A percentile compares a stretch with the other conserved stretches of the same genome.
Evolutionary conservation across 2,888 invertebrate genomes (phyloP).

Genomic region (Caenorhabditis sp.): DNA sequence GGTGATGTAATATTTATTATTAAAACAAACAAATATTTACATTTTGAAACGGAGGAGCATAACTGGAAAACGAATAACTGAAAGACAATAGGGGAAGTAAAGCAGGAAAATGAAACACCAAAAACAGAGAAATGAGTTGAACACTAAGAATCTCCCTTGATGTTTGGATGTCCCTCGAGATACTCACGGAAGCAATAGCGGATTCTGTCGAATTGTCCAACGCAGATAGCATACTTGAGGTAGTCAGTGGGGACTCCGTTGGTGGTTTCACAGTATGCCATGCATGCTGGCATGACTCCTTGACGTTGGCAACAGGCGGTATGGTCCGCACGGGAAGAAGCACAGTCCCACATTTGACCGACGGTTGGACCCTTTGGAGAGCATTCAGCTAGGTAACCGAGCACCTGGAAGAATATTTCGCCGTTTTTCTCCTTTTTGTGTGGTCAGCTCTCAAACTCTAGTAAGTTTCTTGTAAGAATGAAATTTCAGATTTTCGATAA

Average conservation of each 20-base stretch:
- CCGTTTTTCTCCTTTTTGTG: not conserved
- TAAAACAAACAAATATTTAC: slow-evolving; percentile 12
- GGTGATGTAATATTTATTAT: slow-evolving; percentile 40
- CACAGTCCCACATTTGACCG: slow-evolving; percentile 83
- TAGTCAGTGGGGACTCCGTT: slow-evolving; percentile 83
- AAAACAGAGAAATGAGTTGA: not conserved
- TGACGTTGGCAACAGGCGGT: slow-evolving; percentile 78
- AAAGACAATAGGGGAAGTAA: slow-evolving; percentile 14
- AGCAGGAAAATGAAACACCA: not conserved
- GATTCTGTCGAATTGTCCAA: slow-evolving; percentile 82
- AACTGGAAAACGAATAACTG: slow-evolving; percentile 8
- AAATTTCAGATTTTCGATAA: no score
- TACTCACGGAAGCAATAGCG: slow-evolving; percentile 82
- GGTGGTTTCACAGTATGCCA: slow-evolving; percentile 82
- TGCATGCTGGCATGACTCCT: slow-evolving; percentile 79
- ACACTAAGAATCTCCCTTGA: slow-evolving; percentile 60
- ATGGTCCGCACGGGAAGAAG: slow-evolving; percentile 81
- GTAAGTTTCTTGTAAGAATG: no score
- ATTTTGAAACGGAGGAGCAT: slow-evolving; percentile 15
- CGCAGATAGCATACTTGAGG: slow-evolving; percentile 81
- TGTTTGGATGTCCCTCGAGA: slow-evolving; percentile 77
- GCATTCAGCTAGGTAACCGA: slow-evolving; percentile 81
- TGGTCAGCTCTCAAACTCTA: no score
- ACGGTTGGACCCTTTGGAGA: slow-evolving; percentile 80
- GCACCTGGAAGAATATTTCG: slow-evolving; percentile 79